Base-by-base conservation (phyloP, 2,113 vertebrate species). In the Dipodomys ordii region DNA sequence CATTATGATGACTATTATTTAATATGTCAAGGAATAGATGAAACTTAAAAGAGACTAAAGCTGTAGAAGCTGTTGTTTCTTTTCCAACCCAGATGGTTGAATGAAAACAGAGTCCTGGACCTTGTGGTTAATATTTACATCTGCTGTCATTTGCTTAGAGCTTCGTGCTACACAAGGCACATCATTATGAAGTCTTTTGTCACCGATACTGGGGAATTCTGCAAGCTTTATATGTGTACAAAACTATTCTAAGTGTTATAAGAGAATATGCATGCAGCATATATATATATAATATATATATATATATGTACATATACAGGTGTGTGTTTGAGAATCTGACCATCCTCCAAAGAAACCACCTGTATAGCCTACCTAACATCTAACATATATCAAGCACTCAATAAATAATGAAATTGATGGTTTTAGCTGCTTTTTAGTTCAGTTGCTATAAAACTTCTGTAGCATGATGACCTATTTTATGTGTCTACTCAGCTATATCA, bases 1-100 rank as follows among this genome's bases (percentile, higher is more conserved):
- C 72, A n/a, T n/a, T n/a, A n/a, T n/a, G n/a, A n/a, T n/a, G n/a
- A 44, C 11, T 94, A 49, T 35, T 73, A 78, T 30, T 92, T 69
- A 20, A 82, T 39, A 74, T 73, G 35, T 28, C n/a, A 60, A 57
- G 12, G 30, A 27, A n/a, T 49, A 90, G 39, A 84, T 35, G 62
- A 87, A 85, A 69, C 9, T n/a, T 53, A 82, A 85, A 64, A 32
- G 18, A 69, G 35, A 32, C 5, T 39, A 93, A 49, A 53, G 32
- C 2, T 22, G 1, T 10, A 44, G 28, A 44, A 11, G 60, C 30
- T 81, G 16, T n/a, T 69, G 23, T 30, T 82, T 72, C 81, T 89
- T 35, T 15, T 78, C 13, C 13, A 86, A 84, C 27, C 28, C 69
- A 87, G 74, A 35, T 27, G 3, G 60, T 28, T 35, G 69, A 87